Evolutionary conservation across 35 echinoderm and acorn worm genomes (phyloP).

Genomic region (Heliocidaris tuberculata): DNA sequence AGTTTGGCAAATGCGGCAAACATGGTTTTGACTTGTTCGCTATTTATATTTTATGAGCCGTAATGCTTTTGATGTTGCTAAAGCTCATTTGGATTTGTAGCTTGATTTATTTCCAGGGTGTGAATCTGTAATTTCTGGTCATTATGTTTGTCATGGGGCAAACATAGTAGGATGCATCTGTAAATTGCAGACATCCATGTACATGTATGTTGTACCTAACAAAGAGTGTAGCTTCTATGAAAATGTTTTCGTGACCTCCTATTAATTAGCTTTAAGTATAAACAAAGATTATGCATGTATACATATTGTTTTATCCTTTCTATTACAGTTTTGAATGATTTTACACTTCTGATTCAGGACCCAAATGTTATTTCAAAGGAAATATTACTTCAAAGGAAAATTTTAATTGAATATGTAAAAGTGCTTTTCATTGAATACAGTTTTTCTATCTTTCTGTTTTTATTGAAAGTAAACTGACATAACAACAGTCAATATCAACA

Average conservation of each 20-base stretch:
- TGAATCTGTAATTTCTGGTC: neutral
- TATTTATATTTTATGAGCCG: neutral
- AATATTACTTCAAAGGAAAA: no score
- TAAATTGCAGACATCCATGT: neutral
- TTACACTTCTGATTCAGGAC: neutral
- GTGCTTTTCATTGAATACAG: no score
- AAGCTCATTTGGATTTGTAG: neutral
- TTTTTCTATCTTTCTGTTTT: no score
- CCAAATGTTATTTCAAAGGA: no score
- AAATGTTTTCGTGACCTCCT: no score
- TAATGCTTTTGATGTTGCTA: constrained; percentile 4
- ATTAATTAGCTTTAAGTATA: no score
- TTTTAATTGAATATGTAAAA: no score
- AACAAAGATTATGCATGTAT: no score
- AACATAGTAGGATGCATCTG: neutral
- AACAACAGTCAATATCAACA: no score
- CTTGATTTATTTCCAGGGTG: neutral
- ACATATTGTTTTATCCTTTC: no score
- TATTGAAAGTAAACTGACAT: no score
- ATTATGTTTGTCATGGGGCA: neutral
- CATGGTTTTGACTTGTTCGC: constrained; percentile 9
- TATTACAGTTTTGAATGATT: neutral
- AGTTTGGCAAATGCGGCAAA: neutral
- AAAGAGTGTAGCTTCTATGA: neutral
- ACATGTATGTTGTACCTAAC: neutral